These are phyloP conservation scores for Henricia sp. DNA, from an alignment of 53 echinoderm and acorn worm genomes.

Conservation along the genomic window DNA sequence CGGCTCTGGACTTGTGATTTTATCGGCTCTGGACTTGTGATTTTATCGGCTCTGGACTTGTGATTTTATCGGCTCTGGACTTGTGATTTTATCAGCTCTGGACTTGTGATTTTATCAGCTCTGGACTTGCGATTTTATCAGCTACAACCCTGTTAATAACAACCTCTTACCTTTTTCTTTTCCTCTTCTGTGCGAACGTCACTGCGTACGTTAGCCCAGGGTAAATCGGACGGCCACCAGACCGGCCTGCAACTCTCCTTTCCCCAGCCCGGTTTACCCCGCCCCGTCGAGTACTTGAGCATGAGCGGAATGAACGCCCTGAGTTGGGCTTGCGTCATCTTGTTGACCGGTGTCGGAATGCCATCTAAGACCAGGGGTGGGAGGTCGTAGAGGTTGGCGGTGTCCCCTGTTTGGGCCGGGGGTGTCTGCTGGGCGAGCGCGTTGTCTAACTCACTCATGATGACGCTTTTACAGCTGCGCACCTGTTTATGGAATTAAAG, in stretches of 20 bases:
- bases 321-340: constrained; percentile 99
- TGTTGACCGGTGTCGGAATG: constrained; percentile 96
- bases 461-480: constrained; percentile 78
- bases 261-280: constrained; percentile 99
- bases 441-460: constrained; percentile 87
- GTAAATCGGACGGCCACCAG: constrained; percentile 99
- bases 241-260: constrained; percentile 97
- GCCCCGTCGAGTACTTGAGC: constrained; percentile 97
- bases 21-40: too few relatives aligned
- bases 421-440: constrained; percentile 90
- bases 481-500: constrained; percentile 71
- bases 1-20: too few relatives aligned
- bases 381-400: constrained; percentile 88
- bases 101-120: too few relatives aligned
- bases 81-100: too few relatives aligned
- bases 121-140: too few relatives aligned
- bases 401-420: constrained; percentile 71
- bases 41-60: too few relatives aligned
- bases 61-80: too few relatives aligned
- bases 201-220: constrained; percentile 99
- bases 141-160: too few relatives aligned
- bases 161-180: constrained; percentile 89
- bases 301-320: constrained; percentile 96
- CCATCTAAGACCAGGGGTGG: constrained; percentile 96
- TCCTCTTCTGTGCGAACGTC: constrained; percentile 94